phyloP scores from a whole-genome alignment of 2,888 invertebrate genomes.

The Apeira syringaria region DNA sequence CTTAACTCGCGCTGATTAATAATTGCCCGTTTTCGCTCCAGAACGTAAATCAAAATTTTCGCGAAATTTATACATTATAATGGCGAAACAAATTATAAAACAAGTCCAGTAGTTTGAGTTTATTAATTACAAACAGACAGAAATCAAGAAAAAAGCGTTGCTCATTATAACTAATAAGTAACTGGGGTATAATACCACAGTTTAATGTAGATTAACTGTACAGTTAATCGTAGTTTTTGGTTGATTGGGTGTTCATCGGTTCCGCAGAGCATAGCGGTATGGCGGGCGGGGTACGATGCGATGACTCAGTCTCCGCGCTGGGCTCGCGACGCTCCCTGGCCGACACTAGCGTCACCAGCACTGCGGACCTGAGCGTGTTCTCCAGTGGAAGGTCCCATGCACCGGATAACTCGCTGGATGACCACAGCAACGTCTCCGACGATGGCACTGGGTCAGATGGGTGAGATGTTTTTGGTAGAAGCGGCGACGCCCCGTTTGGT shows the following conservation, averaged over 20 bases:
- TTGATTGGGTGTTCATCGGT: background rate
- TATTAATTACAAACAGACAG: too few relatives aligned
- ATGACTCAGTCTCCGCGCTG: constrained; percentile 87
- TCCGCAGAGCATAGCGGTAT: constrained; percentile 67
- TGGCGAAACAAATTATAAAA: too few relatives aligned
- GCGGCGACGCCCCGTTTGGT: constrained; percentile 36
- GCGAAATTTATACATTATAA: too few relatives aligned
- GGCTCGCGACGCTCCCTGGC: constrained; percentile 91
- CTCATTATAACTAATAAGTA: too few relatives aligned
- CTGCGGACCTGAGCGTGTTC: constrained; percentile 92
- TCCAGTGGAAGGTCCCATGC: constrained; percentile 89
- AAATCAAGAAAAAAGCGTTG: too few relatives aligned
- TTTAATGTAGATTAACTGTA: too few relatives aligned
- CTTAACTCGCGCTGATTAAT: too few relatives aligned
- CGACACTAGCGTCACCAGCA: constrained; percentile 93
- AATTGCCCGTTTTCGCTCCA: too few relatives aligned
- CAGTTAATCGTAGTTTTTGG: too few relatives aligned
- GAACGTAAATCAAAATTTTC: too few relatives aligned
- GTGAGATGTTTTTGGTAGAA: constrained; percentile 69
- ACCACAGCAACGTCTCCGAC: constrained; percentile 90
- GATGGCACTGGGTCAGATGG: constrained; percentile 88
- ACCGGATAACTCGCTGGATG: constrained; percentile 89
- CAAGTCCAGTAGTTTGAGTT: too few relatives aligned
- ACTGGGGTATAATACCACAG: too few relatives aligned
- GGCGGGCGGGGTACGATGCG: constrained; percentile 65